Base-by-base conservation (phyloP, 1,140 invertebrate species). In the Ceratoteleas bidentatus region DNA sequence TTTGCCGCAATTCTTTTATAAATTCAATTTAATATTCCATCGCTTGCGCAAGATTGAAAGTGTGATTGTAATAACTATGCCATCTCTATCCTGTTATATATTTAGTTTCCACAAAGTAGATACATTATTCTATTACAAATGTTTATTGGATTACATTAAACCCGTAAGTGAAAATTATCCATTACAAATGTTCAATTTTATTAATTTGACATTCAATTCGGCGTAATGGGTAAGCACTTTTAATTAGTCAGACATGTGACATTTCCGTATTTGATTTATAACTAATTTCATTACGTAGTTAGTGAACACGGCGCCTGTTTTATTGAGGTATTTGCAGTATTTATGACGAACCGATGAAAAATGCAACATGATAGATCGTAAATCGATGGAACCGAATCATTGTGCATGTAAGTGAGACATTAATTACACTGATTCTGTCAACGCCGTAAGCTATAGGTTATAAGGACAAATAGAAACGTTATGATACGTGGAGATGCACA, bases 321-420 rank as follows among this genome's bases (percentile, higher is more conserved):
- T 70, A 77, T 54, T 57, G 65, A 33, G 58, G 73, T 57, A 62
- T 57, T 53, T n/a, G 6, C 24, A 38, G 7, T 61, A 54, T 61
- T 73, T 73, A 73, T 80, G 47, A 74, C 38, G 33, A 24, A 69
- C 14, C 49, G 7, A 32, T 58, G 47, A 81, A 81, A 81, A 81
- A 75, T 56, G n/a, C 62, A 38, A 24, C 40, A 14, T 75, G 72
- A 75, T 72, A 61, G 60, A 81, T 81, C 60, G 61, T 72, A 75
- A 81, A 81, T 81, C 72, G 54, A 75, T 66, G 32, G 11, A 8
- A 38, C 16, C 54, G 14, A 81, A 81, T 81, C 60, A 72, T 72
- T 72, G 66, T 81, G 72, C 66, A 60, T 75, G 61, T 81, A 81
- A 81, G 78, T 65, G 78, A 72, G 72, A 81, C 78, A 81, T 81